Evolutionary conservation across 2,797 vertebrate species (phyloP).

Genomic region (Diplodus puntazzo): DNA sequence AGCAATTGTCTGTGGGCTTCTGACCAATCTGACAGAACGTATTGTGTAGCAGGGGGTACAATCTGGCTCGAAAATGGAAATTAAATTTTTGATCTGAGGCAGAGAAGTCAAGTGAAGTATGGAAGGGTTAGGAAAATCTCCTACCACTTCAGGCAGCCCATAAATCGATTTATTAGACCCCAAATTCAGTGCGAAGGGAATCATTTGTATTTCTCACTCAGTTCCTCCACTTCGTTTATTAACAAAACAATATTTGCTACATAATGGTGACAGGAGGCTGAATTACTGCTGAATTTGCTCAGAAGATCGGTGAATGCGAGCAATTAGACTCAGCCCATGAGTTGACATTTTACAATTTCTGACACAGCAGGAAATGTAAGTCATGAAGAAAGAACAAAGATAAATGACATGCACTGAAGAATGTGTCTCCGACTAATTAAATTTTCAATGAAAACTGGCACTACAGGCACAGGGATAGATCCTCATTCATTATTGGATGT

Average conservation of each 20-base stretch:
- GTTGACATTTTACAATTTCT: conserved; percentile 48
- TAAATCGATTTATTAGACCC: conserved; percentile 34
- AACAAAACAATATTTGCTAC: conserved; percentile 6
- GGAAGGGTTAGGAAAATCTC: conserved; percentile 24
- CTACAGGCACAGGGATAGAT: not conserved
- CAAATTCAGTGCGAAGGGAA: conserved; percentile 16
- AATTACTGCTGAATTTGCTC: conserved; percentile 17
- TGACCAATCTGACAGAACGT: conserved; percentile 35
- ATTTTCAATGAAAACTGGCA: conserved; percentile 20
- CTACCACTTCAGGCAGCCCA: conserved; percentile 19
- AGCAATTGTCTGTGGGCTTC: conserved; percentile 27
- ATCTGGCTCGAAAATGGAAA: conserved; percentile 41
- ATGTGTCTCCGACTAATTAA: conserved; percentile 31
- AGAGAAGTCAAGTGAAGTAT: conserved; percentile 40
- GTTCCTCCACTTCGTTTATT: not conserved
- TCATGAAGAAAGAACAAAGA: conserved; percentile 19
- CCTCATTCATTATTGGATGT: conserved; percentile 24
- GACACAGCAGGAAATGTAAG: conserved; percentile 35
- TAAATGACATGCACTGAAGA: conserved; percentile 3
- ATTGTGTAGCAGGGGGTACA: conserved; percentile 3
- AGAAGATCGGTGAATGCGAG: conserved; percentile 14
- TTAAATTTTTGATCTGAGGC: conserved; percentile 36
- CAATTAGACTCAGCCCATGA: conserved; percentile 37
- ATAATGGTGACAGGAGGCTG: not conserved
- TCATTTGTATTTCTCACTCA: conserved; percentile 8